A percentile compares a stretch with the other conserved stretches of the same genome.
phyloP scores from a whole-genome alignment of 1,140 invertebrate species.

The Carcinoscorpius rotundicauda region DNA sequence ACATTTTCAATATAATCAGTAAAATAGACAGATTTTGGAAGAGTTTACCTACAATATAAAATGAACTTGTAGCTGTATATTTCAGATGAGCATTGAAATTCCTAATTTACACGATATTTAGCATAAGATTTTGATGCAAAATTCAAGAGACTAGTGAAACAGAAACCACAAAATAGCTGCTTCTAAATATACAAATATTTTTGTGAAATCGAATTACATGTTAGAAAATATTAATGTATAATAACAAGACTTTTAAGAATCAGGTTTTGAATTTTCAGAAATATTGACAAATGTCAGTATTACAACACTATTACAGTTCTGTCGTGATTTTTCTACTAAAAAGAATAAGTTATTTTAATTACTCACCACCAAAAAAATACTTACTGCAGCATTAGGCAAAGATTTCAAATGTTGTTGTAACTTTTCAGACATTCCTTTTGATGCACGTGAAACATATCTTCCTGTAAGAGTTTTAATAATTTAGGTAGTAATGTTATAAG shows the following conservation, averaged over 20 bases:
- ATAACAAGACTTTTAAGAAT: constrained; percentile 10
- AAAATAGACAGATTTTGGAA: neutral
- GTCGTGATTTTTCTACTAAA: neutral
- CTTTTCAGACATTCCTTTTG: constrained; percentile 23
- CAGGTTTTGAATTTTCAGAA: constrained; percentile 11
- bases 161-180: too few relatives aligned
- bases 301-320: too few relatives aligned
- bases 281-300: neutral
- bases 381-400: constrained; percentile 22
- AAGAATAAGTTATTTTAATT: neutral
- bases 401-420: constrained; percentile 28
- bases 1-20: constrained; percentile 8
- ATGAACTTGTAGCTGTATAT: too few relatives aligned
- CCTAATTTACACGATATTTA: too few relatives aligned
- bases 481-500: too few relatives aligned
- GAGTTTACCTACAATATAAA: constrained; percentile 11
- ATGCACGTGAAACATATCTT: constrained; percentile 26
- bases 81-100: neutral
- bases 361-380: constrained; percentile 8
- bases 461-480: constrained; percentile 22
- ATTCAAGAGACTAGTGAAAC: too few relatives aligned
- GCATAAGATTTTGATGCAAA: too few relatives aligned
- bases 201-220: neutral
- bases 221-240: constrained; percentile 4
- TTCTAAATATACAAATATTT: too few relatives aligned